Percentiles rank a stretch among this genome's conserved stretches.
Evolutionary conservation across 2,113 vertebrate species (phyloP).

Genomic region (Oreotrochilus melanogaster): DNA sequence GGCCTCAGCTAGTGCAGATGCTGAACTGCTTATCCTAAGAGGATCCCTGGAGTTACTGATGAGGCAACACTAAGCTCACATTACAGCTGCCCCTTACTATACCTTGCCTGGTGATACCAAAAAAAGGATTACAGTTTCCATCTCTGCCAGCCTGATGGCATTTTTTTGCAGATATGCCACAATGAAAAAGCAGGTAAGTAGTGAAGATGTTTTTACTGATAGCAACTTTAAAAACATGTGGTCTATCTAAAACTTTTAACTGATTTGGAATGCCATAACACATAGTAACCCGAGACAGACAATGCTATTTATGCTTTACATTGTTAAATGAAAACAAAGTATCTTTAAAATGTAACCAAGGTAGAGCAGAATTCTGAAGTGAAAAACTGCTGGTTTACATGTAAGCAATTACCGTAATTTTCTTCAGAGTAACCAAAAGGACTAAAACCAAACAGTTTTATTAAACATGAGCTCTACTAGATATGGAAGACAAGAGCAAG

Average conservation of each 20-base stretch:
- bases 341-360: not conserved
- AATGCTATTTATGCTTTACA: not conserved
- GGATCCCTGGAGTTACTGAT: not conserved
- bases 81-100: not conserved
- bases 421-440: not conserved
- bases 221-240: not conserved
- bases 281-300: not conserved
- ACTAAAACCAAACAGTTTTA: not conserved
- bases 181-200: not conserved
- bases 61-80: slow-evolving; percentile 7
- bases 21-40: not conserved
- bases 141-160: not conserved
- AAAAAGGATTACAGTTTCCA: slow-evolving; percentile 29
- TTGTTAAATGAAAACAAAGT: not conserved
- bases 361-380: not conserved
- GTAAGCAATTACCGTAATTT: not conserved
- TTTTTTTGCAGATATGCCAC: not conserved
- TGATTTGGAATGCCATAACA: not conserved
- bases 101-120: slow-evolving; percentile 14
- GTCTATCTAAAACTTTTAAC: not conserved
- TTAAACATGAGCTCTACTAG: not conserved
- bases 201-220: not conserved
- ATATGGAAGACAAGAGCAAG: not conserved
- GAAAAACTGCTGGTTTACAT: not conserved
- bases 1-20: not conserved